These are phyloP conservation scores for Platycnemis pennipes DNA, from an alignment of 2,888 invertebrate genomes.

Conservation along the genomic window DNA sequence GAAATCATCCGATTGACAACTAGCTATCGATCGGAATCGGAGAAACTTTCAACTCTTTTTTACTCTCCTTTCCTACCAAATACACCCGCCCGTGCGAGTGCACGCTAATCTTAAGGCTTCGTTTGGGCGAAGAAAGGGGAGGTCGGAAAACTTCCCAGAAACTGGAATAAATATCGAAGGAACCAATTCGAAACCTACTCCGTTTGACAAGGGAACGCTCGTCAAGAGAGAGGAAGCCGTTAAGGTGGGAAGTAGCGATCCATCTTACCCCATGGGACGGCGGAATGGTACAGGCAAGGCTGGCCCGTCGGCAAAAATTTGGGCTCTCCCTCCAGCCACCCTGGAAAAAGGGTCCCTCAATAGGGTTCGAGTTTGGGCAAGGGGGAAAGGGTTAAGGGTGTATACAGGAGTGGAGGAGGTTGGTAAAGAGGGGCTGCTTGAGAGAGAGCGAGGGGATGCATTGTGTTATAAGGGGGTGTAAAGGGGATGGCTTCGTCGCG, in stretches of 20 bases:
- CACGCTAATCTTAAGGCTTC: background rate
- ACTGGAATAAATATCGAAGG: conserved; percentile 13
- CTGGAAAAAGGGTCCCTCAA: background rate
- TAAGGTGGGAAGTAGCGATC: background rate
- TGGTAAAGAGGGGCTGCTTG: background rate
- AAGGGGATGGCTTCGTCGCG: background rate
- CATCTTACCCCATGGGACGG: background rate
- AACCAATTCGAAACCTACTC: conserved; percentile 8
- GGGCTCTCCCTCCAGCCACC: background rate
- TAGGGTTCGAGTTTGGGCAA: background rate
- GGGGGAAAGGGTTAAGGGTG: conserved; percentile 1
- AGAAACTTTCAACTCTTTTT: background rate
- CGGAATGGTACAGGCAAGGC: background rate
- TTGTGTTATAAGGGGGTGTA: background rate
- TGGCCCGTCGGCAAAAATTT: background rate
- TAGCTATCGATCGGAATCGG: background rate
- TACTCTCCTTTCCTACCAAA: background rate
- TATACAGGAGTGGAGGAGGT: background rate
- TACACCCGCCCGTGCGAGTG: background rate
- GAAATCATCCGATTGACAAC: background rate
- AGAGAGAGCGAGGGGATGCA: background rate
- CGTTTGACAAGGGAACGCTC: background rate
- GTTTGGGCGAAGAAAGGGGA: background rate
- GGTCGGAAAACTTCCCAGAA: background rate
- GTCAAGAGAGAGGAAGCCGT: background rate